phyloP scores from a whole-genome alignment of 2,888 invertebrate species.

The Hyalella azteca region DNA sequence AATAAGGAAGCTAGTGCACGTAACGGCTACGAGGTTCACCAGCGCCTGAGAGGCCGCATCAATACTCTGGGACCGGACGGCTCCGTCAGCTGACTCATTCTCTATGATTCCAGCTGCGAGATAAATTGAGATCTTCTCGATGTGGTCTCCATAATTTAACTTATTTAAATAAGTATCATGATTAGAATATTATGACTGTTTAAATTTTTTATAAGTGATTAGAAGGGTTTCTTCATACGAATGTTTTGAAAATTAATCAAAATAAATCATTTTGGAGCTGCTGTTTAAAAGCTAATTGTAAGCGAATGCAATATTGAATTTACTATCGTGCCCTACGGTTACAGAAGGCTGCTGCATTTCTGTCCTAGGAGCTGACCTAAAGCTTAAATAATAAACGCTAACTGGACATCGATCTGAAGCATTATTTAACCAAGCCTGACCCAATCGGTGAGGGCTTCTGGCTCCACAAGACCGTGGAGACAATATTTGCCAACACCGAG shows the following conservation, averaged over 20 bases:
- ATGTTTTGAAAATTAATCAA: too few relatives aligned
- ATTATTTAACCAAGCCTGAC: constrained; percentile 23
- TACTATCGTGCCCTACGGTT: background rate
- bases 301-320: background rate
- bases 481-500: too few relatives aligned
- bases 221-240: too few relatives aligned
- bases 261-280: too few relatives aligned
- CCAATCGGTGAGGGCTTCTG: too few relatives aligned
- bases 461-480: too few relatives aligned
- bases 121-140: too few relatives aligned
- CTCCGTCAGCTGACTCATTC: background rate
- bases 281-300: background rate
- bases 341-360: background rate
- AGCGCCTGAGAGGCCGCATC: background rate
- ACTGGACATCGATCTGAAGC: constrained; percentile 13
- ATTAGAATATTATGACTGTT: too few relatives aligned
- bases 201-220: too few relatives aligned
- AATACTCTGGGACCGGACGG: background rate
- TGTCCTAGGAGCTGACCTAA: background rate
- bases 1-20: constrained; percentile 22
- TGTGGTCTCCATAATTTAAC: too few relatives aligned
- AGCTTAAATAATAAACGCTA: background rate
- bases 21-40: background rate
- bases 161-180: too few relatives aligned
- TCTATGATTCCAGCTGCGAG: background rate